phyloP scores from a whole-genome alignment of 2,888 invertebrate species.

The Tetheella fluctuosa region DNA sequence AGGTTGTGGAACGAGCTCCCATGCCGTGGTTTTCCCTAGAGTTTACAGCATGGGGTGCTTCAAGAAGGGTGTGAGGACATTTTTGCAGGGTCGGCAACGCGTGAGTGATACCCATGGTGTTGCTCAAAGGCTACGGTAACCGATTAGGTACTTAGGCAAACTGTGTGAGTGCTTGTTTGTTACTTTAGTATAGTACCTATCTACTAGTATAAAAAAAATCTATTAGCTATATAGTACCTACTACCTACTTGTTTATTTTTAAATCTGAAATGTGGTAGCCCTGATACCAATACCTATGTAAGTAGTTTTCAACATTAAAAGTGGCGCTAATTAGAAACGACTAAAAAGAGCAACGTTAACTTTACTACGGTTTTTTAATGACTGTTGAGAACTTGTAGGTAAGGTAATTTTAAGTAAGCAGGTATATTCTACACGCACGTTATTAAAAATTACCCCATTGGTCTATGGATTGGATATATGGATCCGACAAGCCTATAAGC shows the following conservation, averaged over 20 bases:
- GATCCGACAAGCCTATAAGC: too few relatives aligned
- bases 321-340: not conserved
- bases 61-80: too few relatives aligned
- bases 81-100: too few relatives aligned
- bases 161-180: not conserved
- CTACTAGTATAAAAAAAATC: not conserved
- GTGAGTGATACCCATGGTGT: too few relatives aligned
- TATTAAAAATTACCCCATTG: not conserved
- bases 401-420: too few relatives aligned
- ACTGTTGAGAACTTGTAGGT: not conserved
- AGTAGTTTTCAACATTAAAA: not conserved
- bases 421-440: not conserved
- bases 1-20: too few relatives aligned
- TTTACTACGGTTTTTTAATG: too few relatives aligned
- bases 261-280: not conserved
- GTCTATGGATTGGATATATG: not conserved
- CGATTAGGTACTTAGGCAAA: too few relatives aligned
- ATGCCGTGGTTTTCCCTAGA: too few relatives aligned
- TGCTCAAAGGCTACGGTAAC: too few relatives aligned
- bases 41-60: too few relatives aligned
- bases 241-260: not conserved
- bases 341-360: not conserved
- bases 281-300: not conserved
- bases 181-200: not conserved
- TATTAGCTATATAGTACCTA: not conserved